Evolutionary conservation across 2,888 invertebrate species (phyloP).

Genomic region (Platycnemis pennipes): DNA sequence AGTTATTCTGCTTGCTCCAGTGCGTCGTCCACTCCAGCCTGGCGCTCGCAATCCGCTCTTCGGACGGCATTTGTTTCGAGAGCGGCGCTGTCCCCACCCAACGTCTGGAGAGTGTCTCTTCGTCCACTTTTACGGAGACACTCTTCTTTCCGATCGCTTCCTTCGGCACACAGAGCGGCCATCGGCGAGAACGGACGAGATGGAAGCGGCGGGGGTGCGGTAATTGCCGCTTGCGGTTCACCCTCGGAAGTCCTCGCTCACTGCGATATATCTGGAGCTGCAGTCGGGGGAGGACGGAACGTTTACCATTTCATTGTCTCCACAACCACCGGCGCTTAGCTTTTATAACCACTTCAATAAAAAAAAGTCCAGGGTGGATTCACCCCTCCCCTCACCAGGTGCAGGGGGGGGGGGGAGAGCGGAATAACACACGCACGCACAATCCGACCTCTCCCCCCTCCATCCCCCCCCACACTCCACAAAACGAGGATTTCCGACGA

Average conservation of each 20-base stretch:
- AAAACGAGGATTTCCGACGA: conserved; percentile 8
- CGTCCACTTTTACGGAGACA: no score
- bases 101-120: no score
- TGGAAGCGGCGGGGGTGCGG: background rate
- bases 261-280: background rate
- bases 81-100: no score
- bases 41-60: no score
- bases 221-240: no score
- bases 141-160: background rate
- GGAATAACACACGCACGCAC: background rate
- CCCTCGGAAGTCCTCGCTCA: no score
- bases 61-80: no score
- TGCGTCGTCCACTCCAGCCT: no score
- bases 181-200: background rate
- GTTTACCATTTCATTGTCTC: background rate
- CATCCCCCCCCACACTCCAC: background rate
- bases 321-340: background rate
- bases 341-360: conserved; percentile 22
- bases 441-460: background rate
- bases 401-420: background rate
- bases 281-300: background rate
- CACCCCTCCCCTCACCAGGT: background rate
- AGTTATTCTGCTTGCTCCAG: no score
- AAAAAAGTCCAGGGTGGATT: background rate
- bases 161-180: background rate